Evolutionary conservation across 2,797 vertebrate species (phyloP), one percentile per base, ranked within the genome.

Genomic region (Kryptopterus vitreolus): DNA sequence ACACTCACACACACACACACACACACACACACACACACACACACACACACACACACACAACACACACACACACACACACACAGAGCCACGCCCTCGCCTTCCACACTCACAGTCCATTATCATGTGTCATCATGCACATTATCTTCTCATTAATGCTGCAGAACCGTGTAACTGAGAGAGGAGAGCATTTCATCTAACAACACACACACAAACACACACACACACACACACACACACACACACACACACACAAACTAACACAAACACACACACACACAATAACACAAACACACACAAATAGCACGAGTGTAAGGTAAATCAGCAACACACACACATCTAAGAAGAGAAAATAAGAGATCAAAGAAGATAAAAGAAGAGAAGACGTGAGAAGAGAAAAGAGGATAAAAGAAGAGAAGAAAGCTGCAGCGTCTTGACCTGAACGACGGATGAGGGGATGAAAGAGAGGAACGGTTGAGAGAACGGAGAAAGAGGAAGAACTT

Each of bases 61-160:
- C 62, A 75, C 81, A 83, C 82, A 82, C 57, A 71, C 66, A 78
- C 78, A 83, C 69, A 80, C 61, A 80, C 81, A 83, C 83, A 82
- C 58, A 69, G 68, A 77, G 26, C 76, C 79, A 69, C 76, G 33
- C 76, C 80, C 76, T 77, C 74, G 15, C 7, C 68, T 75, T 74
- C 53, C 46, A 80, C 16, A 33, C 24, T 78, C 53, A 0, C 71
- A 58, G 35, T 11, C 71, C 35, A 33, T 58, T 58, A 59, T 74
- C 55, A 26, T 59, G 71, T 74, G 38, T 46, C 63, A 20, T 71
- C 69, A 71, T 71, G 69, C 53, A 33, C 31, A 73, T 73, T 8
- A 74, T 59, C n/a, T 18, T 58, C 71, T 74, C 35, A 43, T 43
- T 74, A 74, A 58, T 29, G 53, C 35, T 74, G 71, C 71, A 74